A percentile compares a stretch with the other conserved stretches of the same genome.
Conservation (phyloP, 1,140 invertebrate genomes). For the Pseudomyrmex dendroicus region DNA sequence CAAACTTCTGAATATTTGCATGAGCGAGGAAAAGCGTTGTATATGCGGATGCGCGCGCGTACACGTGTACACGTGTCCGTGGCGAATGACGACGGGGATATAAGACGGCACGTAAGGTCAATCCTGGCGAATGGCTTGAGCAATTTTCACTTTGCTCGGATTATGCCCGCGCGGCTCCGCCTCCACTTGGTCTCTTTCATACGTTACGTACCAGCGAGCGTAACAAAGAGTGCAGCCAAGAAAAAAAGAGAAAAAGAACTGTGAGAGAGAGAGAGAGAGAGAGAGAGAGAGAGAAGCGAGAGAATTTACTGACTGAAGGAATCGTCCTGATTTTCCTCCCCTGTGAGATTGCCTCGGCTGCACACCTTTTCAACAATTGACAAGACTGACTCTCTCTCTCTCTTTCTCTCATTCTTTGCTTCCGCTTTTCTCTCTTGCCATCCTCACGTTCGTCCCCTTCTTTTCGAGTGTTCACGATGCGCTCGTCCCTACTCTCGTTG, state of each 20-base stretch:
- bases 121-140: constrained; percentile 75
- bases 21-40: constrained; percentile 27
- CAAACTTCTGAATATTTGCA: constrained; percentile 59
- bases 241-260: neutral
- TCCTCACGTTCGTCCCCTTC: constrained; percentile 13
- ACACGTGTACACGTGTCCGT: constrained; percentile 14
- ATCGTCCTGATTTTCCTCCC: constrained; percentile 77
- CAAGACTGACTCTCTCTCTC: constrained; percentile 59
- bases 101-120: constrained; percentile 72
- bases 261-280: neutral
- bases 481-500: constrained; percentile 47
- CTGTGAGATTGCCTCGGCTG: constrained; percentile 72
- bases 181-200: neutral
- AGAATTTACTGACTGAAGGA: constrained; percentile 77
- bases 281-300: neutral
- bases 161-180: constrained; percentile 69
- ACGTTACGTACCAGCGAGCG: constrained; percentile 15
- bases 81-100: constrained; percentile 51
- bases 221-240: constrained; percentile 25
- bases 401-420: constrained; percentile 34
- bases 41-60: neutral
- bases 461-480: constrained; percentile 51
- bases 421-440: neutral
- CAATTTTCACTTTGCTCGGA: constrained; percentile 79
- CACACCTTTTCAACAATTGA: constrained; percentile 73